Evolutionary conservation across 2,113 vertebrate genomes (phyloP).

Genomic region (Epinephelus moara): DNA sequence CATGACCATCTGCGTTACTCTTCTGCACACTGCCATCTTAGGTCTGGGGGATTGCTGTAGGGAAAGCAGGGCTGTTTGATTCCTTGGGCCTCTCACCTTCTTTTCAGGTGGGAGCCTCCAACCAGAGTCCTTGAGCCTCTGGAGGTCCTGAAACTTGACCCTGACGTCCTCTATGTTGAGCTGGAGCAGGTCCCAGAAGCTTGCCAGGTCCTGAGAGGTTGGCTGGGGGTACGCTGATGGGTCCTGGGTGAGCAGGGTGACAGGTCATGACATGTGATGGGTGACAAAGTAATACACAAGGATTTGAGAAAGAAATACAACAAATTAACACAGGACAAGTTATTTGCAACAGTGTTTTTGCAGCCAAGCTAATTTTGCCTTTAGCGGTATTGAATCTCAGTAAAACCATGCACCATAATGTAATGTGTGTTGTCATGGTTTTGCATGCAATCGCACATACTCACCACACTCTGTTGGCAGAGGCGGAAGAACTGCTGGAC

Average conservation of each 20-base stretch:
- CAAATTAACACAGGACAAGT: background rate
- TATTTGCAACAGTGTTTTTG: constrained; percentile 5
- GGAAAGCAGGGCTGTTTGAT: constrained; percentile 58
- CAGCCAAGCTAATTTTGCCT: constrained; percentile 6
- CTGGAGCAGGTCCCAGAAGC: constrained; percentile 98
- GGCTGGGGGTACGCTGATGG: constrained; percentile 95
- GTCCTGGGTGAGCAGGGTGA: constrained; percentile 83
- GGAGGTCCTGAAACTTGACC: constrained; percentile 96
- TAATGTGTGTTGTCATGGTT: constrained; percentile 41
- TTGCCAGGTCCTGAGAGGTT: constrained; percentile 96
- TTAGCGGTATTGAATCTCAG: background rate
- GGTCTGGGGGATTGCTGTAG: constrained; percentile 65
- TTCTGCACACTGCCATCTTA: constrained; percentile 71
- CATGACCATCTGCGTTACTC: constrained; percentile 65
- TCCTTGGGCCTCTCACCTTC: constrained; percentile 87
- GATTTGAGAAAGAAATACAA: background rate
- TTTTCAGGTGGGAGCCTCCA: constrained; percentile 95
- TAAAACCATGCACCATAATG: constrained; percentile 11
- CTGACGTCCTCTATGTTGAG: constrained; percentile 97
- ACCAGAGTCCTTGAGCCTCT: constrained; percentile 95
- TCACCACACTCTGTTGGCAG: constrained; percentile 99
- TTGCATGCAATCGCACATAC: constrained; percentile 40
- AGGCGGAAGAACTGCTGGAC: constrained; percentile 99
- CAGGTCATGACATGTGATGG: background rate
- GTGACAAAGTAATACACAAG: background rate